These are phyloP conservation scores for Brachypteracias leptosomus DNA, from an alignment of 2,113 vertebrate species.

Conservation along the genomic window DNA sequence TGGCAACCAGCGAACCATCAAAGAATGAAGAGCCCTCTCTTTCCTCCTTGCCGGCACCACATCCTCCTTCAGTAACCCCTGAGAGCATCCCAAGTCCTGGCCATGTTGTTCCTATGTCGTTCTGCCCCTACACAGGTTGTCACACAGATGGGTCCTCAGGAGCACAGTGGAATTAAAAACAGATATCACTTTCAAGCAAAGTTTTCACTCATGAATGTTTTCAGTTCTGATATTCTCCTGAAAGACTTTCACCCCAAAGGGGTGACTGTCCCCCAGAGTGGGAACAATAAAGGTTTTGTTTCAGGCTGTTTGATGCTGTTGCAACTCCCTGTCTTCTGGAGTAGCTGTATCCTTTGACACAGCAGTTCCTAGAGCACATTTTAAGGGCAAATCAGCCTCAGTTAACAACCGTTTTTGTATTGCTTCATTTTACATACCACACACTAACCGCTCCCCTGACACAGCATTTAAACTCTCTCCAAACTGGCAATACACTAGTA, in stretches of 20 bases:
- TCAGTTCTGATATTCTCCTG: neutral
- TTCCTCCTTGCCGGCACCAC: neutral
- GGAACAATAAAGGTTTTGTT: slow-evolving; percentile 2
- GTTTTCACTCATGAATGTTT: neutral
- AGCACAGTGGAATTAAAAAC: neutral
- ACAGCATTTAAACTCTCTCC: slow-evolving; percentile 58
- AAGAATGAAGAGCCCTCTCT: neutral
- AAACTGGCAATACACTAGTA: slow-evolving; percentile 40
- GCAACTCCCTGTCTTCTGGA: slow-evolving; percentile 1
- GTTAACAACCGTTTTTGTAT: slow-evolving; percentile 62
- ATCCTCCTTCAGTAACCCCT: neutral
- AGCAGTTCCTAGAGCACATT: slow-evolving; percentile 53
- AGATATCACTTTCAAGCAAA: neutral
- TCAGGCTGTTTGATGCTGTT: slow-evolving; percentile 13
- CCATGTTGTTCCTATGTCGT: neutral
- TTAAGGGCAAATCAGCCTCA: slow-evolving; percentile 57
- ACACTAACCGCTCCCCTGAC: slow-evolving; percentile 55
- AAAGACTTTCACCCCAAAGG: neutral
- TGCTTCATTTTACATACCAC: slow-evolving; percentile 64
- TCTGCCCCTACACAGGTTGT: neutral
- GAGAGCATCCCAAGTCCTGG: neutral
- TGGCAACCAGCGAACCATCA: neutral
- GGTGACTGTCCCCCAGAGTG: neutral
- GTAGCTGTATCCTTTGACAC: slow-evolving; percentile 56
- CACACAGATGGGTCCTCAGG: neutral